A percentile compares a stretch with the other conserved stretches of the same genome.
Evolutionary conservation across 2,113 vertebrate species (phyloP).

Genomic region (Chitala chitala): DNA sequence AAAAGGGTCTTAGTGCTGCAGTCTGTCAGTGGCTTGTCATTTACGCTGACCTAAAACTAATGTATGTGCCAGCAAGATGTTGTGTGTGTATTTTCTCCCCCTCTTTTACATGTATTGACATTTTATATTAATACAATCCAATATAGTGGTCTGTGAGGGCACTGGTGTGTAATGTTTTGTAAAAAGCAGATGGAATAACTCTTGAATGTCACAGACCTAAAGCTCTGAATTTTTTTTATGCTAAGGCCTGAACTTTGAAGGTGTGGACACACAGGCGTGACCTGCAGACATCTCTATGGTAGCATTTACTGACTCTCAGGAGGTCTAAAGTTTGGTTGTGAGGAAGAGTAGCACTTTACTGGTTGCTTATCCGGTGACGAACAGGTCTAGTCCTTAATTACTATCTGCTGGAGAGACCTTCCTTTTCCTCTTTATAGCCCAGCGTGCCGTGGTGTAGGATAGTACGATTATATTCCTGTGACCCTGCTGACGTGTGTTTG

Average conservation of each 20-base stretch:
- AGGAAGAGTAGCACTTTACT: no score
- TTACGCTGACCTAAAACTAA: slow-evolving; percentile 14
- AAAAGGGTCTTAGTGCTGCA: slow-evolving; percentile 10
- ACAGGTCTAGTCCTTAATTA: no score
- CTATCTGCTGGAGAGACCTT: no score
- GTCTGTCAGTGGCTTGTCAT: slow-evolving; percentile 26
- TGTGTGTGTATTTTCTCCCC: neutral
- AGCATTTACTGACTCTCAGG: no score
- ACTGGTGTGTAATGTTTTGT: neutral
- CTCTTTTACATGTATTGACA: slow-evolving; percentile 2
- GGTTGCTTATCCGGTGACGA: no score
- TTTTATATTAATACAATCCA: neutral
- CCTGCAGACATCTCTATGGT: no score
- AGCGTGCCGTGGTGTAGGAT: no score
- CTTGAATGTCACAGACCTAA: slow-evolving; percentile 4
- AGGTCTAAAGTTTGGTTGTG: no score
- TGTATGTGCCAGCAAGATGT: slow-evolving; percentile 10
- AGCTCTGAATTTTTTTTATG: neutral
- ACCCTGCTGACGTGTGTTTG: no score
- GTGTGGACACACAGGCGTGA: neutral
- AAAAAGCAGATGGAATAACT: slow-evolving; percentile 1
- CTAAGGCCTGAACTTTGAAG: neutral
- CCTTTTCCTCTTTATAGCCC: no score
- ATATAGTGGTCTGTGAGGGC: neutral
- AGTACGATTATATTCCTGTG: no score